Evolutionary conservation across 2,797 vertebrate genomes (phyloP), one percentile per base, ranked within the genome.

Genomic region (Rhinogobio ventralis): DNA sequence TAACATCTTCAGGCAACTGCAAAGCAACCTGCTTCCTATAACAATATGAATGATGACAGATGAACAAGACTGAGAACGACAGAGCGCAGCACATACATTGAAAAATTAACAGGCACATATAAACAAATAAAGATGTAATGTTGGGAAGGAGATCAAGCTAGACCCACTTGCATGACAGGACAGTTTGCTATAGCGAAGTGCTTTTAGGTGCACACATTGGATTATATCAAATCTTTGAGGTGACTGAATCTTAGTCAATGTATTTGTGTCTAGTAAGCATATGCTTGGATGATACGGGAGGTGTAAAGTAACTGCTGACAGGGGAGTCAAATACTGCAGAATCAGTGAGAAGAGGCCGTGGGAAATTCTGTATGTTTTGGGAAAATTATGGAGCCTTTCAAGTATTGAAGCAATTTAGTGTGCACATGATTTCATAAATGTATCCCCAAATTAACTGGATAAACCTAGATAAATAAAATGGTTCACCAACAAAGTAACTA

Each of bases 1-100:
- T 25, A 62, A 83, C 30, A 84, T 73, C 81, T 51, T 83, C 55
- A 49, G 23, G 79, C 85, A 77, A 25, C 60, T 57, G 77, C 23
- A 42, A 25, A 67, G 39, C 84, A 62, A 81, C 46, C 64, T 15
- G 57, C 68, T 73, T 51, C 46, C 45, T 73, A 49, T 39, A n/a
- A 72, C 60, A 81, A 49, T 51, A 28, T 79, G 53, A 64, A 78
- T 19, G 23, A n/a, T 2, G 67, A 69, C 73, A 86, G 39, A 81
- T 28, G 23, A 81, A 82, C 62, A 69, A 81, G 30, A 73, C 23
- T 80, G 74, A 79, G 19, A 53, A 78, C n/a, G 23, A 33, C 51
- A 72, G 28, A 72, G 68, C 7, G 11, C 8, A 42, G 55, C 53
- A 71, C 30, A 64, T 30, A 53, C 39, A 33, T n/a, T 60, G 62